Base-by-base conservation (phyloP, 2,113 vertebrate genomes). In the Lucifuga dentata region DNA sequence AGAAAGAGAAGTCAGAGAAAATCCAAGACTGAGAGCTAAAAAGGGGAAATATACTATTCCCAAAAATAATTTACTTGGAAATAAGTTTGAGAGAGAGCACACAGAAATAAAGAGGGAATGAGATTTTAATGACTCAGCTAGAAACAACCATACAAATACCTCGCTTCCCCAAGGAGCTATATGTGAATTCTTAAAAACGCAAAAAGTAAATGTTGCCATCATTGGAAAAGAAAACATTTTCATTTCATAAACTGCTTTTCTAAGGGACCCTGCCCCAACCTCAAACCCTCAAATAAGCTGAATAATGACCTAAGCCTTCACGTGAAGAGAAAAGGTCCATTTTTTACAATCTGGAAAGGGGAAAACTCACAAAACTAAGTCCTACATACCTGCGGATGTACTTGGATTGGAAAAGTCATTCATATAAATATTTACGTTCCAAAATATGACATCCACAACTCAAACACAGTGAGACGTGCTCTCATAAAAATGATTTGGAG, bases 221-320 rank as follows among this genome's bases (percentile, higher is more conserved):
- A 29, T 51, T 73, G 65, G 64, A 80, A 81, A 79, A 13, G 44
- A 83, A 83, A 85, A 81, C 52, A 75, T 87, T 85, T 81, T 79
- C 52, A 77, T 83, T 81, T 84, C 67, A 79, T 72, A 67, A 86
- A 73, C 38, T 73, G 74, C 69, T 85, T 60, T 66, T 79, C 35
- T 55, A 63, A 78, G 64, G 44, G 63, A 78, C 58, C 51, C 39
- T 64, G 73, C 63, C 61, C 50, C 58, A 57, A 57, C 68, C 32
- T 76, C 66, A 57, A 61, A 67, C 56, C 55, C 53, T 57, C 32
- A 48, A 61, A 49, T 64, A 64, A 76, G 50, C 62, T 62, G 21
- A 66, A 35, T 21, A 51, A 73, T 41, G 24, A 58, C 44, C 24
- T 17, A 23, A 57, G 44, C 23, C 40, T 51, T 16, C n/a, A 68